Evolutionary conservation across 2,797 vertebrate genomes (phyloP), one percentile per base, ranked within the genome.

Genomic region (Arnoldichthys spilopterus): DNA sequence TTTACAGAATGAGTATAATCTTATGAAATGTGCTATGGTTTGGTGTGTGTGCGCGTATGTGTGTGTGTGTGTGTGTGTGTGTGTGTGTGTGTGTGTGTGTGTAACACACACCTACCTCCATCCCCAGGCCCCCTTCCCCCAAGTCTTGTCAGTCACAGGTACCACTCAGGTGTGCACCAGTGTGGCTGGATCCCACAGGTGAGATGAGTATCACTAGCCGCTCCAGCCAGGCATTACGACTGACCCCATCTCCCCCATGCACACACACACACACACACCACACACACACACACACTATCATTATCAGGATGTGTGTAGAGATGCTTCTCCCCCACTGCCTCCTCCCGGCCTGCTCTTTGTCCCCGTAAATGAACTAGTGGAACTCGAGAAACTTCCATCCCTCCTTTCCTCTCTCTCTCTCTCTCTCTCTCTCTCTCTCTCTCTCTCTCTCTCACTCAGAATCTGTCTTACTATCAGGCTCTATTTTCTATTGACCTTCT

Each of bases 301-400:
- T 74, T 71, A 75, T 80, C 79, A 81, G 69, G 69, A 70, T 81
- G 40, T 12, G 61, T 62, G 75, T 78, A 54, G 68, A 78, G 80
- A 82, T 74, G 80, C 70, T 53, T 82, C 80, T 61, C 82, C 81
- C 59, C 75, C 83, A 88, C 85, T 83, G 82, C 76, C 83, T 51
- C 34, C 66, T 64, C 53, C 84, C 85, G 89, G 88, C 82, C 83
- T 90, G 81, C 85, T 86, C 7, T 6, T 59, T 62, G 79, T 82
- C 72, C 75, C 49, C 9, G 26, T 74, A 74, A 82, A 82, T 78
- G 9, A 83, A 74, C 79, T 73, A 67, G 75, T 86, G 90, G 83
- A 92, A 91, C 90, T 87, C 84, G 90, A 92, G 90, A 91, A 91
- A 91, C 87, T 89, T 84, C 77, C 84, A 84, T 74, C 54, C 76